These are phyloP conservation scores for Sminthurinus aureus DNA, from an alignment of 2,888 invertebrate species.

Conservation along the genomic window DNA sequence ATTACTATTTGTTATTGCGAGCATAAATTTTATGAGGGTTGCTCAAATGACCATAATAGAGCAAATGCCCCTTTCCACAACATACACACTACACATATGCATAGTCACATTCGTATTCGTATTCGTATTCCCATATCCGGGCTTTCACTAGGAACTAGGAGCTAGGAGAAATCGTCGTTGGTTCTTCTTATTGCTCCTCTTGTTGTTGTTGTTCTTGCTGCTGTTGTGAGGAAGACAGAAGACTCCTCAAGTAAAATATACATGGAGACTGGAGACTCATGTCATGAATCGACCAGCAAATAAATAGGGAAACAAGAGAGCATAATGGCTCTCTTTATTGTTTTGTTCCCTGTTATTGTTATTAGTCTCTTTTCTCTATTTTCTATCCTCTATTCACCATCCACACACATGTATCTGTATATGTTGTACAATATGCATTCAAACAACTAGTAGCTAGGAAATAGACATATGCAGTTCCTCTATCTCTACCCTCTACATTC, in stretches of 20 bases:
- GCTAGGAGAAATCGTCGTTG: too few species aligned
- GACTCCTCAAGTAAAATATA: too few species aligned
- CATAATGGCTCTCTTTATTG: slow-evolving; percentile 29
- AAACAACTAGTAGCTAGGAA: too few species aligned
- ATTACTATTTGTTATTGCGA: slow-evolving; percentile 6
- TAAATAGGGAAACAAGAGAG: slow-evolving; percentile 36
- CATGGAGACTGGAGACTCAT: background rate
- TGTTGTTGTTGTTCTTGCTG: too few species aligned
- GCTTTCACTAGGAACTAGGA: background rate
- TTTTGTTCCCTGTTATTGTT: slow-evolving; percentile 33
- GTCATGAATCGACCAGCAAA: background rate
- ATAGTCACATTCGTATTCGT: background rate
- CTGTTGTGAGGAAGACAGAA: too few species aligned
- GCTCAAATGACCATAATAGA: slow-evolving; percentile 11
- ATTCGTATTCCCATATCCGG: background rate
- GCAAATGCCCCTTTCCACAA: slow-evolving; percentile 5
- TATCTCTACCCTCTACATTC: too few species aligned
- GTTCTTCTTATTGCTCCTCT: too few species aligned
- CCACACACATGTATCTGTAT: too few species aligned
- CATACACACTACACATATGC: background rate
- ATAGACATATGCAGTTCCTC: too few species aligned
- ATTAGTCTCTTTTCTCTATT: background rate
- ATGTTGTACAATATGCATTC: too few species aligned
- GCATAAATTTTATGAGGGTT: slow-evolving; percentile 11
- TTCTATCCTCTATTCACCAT: background rate